Evolutionary conservation across 2,888 invertebrate genomes (phyloP), one percentile per base, ranked within the genome.

Genomic region (Osmoderma eremita): DNA sequence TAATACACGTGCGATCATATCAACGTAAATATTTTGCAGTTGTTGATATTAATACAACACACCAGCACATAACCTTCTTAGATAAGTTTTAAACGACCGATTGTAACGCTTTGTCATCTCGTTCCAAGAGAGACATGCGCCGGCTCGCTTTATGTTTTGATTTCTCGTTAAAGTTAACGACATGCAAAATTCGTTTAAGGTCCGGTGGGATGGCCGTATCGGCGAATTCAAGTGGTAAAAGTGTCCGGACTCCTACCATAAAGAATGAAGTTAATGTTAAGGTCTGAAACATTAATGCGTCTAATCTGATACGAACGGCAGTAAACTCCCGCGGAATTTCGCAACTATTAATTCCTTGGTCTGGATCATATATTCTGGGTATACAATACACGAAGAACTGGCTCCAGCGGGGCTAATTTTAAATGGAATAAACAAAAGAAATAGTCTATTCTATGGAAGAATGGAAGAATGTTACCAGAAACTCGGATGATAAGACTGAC

Each of bases 231-330:
- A 56, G 49, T 49, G 65, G 65, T 65, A 68, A 68, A 73, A 75
- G 72, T 74, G 75, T 75, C 76, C 73, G 71, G 70, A 71, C 73
- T 73, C 72, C 70, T 69, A 49, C 76, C 75, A 77, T 77, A 82
- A 82, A 82, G 75, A 80, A 79, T 76, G 77, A 81, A 82, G 81
- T 81, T 81, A 81, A 81, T 81, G 81, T 77, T 75, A 74, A 77
- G 76, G 75, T 76, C 76, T 69, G 77, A 77, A 76, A 78, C 77
- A 79, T 81, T 81, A 81, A 81, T 81, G 80, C 78, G 77, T 80
- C 80, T 81, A 81, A 81, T 81, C 81, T 81, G 81, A 81, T 81
- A 80, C 77, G 79, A 76, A 77, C 77, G 76, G 78, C 78, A 79
- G 79, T 80, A 80, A 81, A 80, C 77, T 78, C 72, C 79, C 75